Percentiles rank a stretch among this genome's conserved stretches.
Conservation (phyloP, 2,888 invertebrate species). For the Alcis repandata region DNA sequence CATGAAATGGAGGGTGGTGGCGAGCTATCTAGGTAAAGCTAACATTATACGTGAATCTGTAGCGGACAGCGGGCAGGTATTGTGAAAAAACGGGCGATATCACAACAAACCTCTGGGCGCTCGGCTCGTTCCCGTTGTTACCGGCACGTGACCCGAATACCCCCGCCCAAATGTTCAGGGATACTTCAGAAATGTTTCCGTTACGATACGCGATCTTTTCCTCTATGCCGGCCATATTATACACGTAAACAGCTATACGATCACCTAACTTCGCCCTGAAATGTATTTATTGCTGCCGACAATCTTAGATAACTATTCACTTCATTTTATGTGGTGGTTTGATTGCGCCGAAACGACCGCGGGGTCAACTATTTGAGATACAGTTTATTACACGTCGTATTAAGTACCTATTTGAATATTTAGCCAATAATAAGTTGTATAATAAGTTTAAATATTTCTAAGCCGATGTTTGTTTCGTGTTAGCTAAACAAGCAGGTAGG, state of each 20-base stretch:
- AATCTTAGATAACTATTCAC: slow-evolving; percentile 49
- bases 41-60: slow-evolving; percentile 76
- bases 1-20: slow-evolving; percentile 56
- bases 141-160: slow-evolving; percentile 79
- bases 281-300: slow-evolving; percentile 59
- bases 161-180: slow-evolving; percentile 71
- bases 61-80: slow-evolving; percentile 75
- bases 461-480: too few relatives aligned
- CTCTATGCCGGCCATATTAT: slow-evolving; percentile 75
- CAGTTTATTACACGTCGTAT: neutral
- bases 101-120: slow-evolving; percentile 83
- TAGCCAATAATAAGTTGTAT: too few relatives aligned
- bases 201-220: slow-evolving; percentile 80
- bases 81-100: slow-evolving; percentile 81
- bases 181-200: slow-evolving; percentile 83
- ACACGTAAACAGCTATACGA: slow-evolving; percentile 78
- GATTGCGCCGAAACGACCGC: slow-evolving; percentile 23
- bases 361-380: neutral
- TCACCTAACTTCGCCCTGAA: slow-evolving; percentile 69
- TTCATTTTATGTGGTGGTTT: slow-evolving; percentile 49
- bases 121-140: slow-evolving; percentile 79
- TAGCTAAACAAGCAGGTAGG: too few relatives aligned
- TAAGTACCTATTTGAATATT: too few relatives aligned
- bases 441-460: too few relatives aligned
- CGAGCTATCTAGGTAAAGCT: slow-evolving; percentile 56